Base-by-base conservation (phyloP, 2,113 vertebrate species). In the Corynorhinus townsendii region DNA sequence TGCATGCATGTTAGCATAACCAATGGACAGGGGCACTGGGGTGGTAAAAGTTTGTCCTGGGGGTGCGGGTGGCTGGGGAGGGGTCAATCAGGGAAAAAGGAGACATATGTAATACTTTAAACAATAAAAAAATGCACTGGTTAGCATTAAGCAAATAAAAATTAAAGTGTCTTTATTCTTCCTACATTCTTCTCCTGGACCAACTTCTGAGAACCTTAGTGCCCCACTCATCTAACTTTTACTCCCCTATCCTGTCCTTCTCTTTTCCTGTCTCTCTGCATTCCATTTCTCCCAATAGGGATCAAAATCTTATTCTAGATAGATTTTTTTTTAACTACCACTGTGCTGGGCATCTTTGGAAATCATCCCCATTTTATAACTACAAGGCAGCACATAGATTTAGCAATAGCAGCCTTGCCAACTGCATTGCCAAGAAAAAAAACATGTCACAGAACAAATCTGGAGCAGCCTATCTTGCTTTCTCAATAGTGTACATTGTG, bases 401-500 rank as follows among this genome's bases (percentile, higher is more conserved):
- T 76, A 94, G 15, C 43, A 72, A 68, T 19, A 79, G 28, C 9
- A 28, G 24, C 16, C 59, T 79, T 52, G 26, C 40, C 80, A 69
- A 30, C 15, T 38, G 4, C 5, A 15, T 89, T 45, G 69, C 89
- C 28, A 43, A 26, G 56, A 24, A 73, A 87, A 93, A n/a, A 14
- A 56, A 28, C 45, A 14, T 0, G 0, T 19, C 11, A 35, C 26
- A 35, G 73, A 19, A 43, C n/a, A 15, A 52, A 49, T 4, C 1
- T 1, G 20, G 33, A 40, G 30, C 1, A 11, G 22, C 17, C 69
- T 10, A 1, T 72, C 4, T 11, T 5, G 22, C 26, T 5, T 2
- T 1, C 28, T 26, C 52, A 0, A 0, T 10, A 0, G 7, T 7
- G 1, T 4, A 4, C 17, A 14, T 12, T 2, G 1, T 5, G 43